Evolutionary conservation across 2,888 invertebrate species (phyloP).

Genomic region (Scaptomyza caliginosa): DNA sequence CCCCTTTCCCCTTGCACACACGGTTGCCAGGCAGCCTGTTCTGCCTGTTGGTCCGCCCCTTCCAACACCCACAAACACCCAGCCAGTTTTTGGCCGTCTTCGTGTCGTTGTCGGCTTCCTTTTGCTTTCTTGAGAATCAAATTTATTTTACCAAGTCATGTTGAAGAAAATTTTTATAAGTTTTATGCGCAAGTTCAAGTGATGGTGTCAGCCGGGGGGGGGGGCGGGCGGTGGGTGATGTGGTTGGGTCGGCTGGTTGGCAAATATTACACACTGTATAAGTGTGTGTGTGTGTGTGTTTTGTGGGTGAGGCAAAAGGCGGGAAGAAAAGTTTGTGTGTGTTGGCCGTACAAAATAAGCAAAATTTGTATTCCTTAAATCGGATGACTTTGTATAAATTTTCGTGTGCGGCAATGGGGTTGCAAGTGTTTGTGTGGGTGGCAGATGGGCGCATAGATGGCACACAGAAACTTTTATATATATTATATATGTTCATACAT

Average conservation of each 20-base stretch:
- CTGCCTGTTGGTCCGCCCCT: conserved; percentile 24
- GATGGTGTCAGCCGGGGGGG: conserved; percentile 44
- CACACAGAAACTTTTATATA: conserved; percentile 63
- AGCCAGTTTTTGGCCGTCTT: conserved; percentile 38
- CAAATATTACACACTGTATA: conserved; percentile 60
- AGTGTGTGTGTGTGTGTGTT: conserved; percentile 27
- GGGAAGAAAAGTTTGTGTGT: conserved; percentile 54
- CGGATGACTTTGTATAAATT: conserved; percentile 83
- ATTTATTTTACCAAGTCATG: conserved; percentile 83
- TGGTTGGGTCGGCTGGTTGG: conserved; percentile 36
- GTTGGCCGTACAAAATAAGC: conserved; percentile 74
- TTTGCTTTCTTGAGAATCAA: conserved; percentile 82
- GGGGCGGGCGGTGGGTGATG: conserved; percentile 10
- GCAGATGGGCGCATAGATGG: conserved; percentile 65
- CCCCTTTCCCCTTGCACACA: conserved; percentile 37
- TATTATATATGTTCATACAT: conserved; percentile 37
- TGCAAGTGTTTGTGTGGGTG: conserved; percentile 53
- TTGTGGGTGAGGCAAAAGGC: conserved; percentile 22
- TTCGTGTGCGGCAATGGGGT: conserved; percentile 79
- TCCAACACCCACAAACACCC: not conserved
- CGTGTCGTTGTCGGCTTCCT: conserved; percentile 61
- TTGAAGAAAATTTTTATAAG: conserved; percentile 83
- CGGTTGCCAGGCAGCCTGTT: conserved; percentile 60
- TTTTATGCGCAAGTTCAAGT: conserved; percentile 77
- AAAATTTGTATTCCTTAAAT: conserved; percentile 83